A percentile compares a stretch with the other conserved stretches of the same genome.
Evolutionary conservation across 2,888 invertebrate species (phyloP).

Genomic region (Chydorus sphaericus): DNA sequence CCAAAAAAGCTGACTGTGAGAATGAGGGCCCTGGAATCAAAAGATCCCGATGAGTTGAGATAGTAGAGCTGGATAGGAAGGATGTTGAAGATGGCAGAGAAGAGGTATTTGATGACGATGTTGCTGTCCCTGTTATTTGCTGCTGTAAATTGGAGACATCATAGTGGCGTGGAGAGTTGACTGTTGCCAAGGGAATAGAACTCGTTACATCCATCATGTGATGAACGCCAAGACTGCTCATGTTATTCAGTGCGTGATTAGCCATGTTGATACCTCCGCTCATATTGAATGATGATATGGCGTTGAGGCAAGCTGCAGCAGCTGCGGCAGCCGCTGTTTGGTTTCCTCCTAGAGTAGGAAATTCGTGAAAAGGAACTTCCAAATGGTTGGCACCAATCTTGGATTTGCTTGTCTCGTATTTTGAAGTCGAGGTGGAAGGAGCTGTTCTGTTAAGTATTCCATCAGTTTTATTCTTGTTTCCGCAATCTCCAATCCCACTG

Average conservation of each 20-base stretch:
- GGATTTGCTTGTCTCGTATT: too few species aligned
- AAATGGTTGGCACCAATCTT: too few species aligned
- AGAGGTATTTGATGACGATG: background rate
- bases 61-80: background rate
- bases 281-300: constrained; percentile 6
- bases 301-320: constrained; percentile 14
- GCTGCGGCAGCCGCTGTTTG: constrained; percentile 12
- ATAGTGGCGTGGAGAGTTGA: too few species aligned
- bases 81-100: background rate
- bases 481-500: background rate
- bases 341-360: background rate
- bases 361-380: background rate
- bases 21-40: too few species aligned
- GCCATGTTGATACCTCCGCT: background rate
- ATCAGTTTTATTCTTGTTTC: background rate
- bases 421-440: background rate
- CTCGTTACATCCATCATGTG: too few species aligned
- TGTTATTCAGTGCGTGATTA: background rate
- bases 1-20: too few species aligned
- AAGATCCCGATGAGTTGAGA: too few species aligned
- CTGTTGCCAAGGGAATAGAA: too few species aligned
- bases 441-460: background rate
- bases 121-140: too few species aligned
- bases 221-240: background rate
- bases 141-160: too few species aligned